A percentile compares a stretch with the other conserved stretches of the same genome.
Evolutionary conservation across 2,888 invertebrate genomes (phyloP).

Genomic region (Raillietiella orientalis): DNA sequence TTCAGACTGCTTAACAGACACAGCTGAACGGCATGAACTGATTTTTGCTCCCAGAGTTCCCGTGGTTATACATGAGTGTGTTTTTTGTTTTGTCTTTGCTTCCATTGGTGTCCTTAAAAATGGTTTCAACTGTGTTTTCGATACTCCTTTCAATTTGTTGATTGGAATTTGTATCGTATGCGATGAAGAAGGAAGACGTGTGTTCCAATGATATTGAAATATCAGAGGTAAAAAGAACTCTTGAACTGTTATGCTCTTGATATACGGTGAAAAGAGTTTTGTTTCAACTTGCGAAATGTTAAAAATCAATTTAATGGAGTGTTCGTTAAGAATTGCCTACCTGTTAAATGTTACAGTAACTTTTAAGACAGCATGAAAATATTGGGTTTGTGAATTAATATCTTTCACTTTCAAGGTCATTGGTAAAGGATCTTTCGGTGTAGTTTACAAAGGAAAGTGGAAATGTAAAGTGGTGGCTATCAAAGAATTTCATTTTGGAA

Average conservation of each 20-base stretch:
- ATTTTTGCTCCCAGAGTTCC: too few species aligned
- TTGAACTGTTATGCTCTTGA: too few species aligned
- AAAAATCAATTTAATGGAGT: not conserved
- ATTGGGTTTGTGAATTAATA: not conserved
- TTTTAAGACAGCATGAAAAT: not conserved
- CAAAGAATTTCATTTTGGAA: conserved; percentile 66
- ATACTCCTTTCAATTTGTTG: too few species aligned
- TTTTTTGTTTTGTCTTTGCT: too few species aligned
- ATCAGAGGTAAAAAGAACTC: conserved; percentile 37
- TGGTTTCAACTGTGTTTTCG: too few species aligned
- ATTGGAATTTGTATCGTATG: too few species aligned
- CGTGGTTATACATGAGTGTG: too few species aligned
- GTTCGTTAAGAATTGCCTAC: not conserved
- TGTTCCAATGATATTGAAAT: conserved; percentile 38
- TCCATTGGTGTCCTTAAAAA: too few species aligned
- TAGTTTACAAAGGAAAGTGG: conserved; percentile 70
- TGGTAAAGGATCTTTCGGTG: conserved; percentile 78
- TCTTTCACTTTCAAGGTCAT: conserved; percentile 46
- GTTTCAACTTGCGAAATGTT: not conserved
- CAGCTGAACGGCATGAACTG: too few species aligned
- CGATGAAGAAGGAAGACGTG: conserved; percentile 43
- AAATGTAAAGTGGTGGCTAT: conserved; percentile 56
- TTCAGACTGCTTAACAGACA: too few species aligned
- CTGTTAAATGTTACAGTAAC: not conserved
- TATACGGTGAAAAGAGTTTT: too few species aligned